Conservation (phyloP, 2,888 invertebrate genomes). For the Acanthosepion esculentum region DNA sequence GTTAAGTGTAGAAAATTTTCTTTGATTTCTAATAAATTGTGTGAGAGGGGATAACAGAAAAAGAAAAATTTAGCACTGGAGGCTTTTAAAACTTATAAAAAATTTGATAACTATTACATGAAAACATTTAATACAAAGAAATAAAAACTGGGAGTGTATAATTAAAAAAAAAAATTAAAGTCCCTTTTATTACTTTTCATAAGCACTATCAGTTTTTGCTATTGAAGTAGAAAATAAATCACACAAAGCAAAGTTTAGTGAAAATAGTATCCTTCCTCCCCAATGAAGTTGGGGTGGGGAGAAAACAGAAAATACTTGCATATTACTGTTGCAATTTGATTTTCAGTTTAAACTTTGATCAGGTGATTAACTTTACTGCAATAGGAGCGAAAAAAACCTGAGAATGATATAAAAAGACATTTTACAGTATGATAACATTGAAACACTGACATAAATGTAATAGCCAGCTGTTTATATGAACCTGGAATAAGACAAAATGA, state of each 20-base stretch:
- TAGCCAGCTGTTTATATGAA: not conserved
- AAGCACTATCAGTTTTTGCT: slow-evolving; percentile 15
- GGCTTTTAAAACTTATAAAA: not conserved
- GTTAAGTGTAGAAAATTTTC: not conserved
- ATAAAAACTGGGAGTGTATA: not conserved
- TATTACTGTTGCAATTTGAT: not conserved
- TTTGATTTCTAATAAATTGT: not conserved
- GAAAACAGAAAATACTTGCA: not conserved
- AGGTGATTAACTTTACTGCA: not conserved
- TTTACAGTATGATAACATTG: not conserved
- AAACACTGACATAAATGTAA: not conserved
- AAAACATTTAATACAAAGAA: not conserved
- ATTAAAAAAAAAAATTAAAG: not conserved
- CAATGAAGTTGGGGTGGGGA: too few species aligned
- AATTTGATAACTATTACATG: not conserved
- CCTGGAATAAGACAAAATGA: not conserved
- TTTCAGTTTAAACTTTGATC: not conserved
- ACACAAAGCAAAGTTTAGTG: not conserved
- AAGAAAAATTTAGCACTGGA: not conserved
- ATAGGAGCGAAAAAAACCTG: not conserved
- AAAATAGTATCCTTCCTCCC: not conserved
- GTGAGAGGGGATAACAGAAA: not conserved
- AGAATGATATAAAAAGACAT: slow-evolving; percentile 33
- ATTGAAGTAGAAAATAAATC: not conserved
- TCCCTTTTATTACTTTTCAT: not conserved